A percentile compares a stretch with the other conserved stretches of the same genome.
Conservation (phyloP, 2,113 vertebrate species). For the Sigmodon hispidus region DNA sequence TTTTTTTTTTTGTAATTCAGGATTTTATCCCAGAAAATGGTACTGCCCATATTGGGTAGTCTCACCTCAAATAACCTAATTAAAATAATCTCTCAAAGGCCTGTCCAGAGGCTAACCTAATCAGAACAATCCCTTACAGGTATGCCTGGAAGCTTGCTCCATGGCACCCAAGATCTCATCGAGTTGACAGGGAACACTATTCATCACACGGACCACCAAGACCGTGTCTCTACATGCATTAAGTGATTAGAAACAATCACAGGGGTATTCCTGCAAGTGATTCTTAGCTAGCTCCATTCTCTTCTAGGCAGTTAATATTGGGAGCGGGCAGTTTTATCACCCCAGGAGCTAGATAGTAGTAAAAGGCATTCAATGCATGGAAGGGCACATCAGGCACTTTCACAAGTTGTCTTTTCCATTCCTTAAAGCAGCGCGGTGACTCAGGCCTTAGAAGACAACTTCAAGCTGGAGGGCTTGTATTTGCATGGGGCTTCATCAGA, state of each 20-base stretch:
- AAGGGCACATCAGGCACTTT: not conserved
- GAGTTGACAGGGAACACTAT: not conserved
- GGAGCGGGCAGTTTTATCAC: not conserved
- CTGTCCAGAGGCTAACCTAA: not conserved
- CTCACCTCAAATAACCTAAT: not conserved
- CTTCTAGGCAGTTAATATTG: not conserved
- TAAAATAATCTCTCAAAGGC: too few relatives aligned
- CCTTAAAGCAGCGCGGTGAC: not conserved
- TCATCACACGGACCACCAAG: not conserved
- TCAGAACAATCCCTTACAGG: not conserved
- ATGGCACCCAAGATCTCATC: not conserved
- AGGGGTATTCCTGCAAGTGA: not conserved
- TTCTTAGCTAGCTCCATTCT: slow-evolving; percentile 32
- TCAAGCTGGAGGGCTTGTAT: not conserved
- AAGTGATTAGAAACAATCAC: not conserved
- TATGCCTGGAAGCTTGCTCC: too few relatives aligned
- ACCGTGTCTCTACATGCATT: not conserved
- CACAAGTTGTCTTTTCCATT: not conserved
- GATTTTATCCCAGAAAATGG: not conserved
- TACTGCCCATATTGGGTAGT: not conserved
- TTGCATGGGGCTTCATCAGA: not conserved
- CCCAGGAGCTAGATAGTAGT: not conserved
- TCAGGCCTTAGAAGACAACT: not conserved
- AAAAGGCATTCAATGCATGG: not conserved
- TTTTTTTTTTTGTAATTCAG: not conserved